Evolutionary conservation across 2,888 invertebrate genomes (phyloP), one percentile per base, ranked within the genome.

Genomic region (Trimorus sp.): DNA sequence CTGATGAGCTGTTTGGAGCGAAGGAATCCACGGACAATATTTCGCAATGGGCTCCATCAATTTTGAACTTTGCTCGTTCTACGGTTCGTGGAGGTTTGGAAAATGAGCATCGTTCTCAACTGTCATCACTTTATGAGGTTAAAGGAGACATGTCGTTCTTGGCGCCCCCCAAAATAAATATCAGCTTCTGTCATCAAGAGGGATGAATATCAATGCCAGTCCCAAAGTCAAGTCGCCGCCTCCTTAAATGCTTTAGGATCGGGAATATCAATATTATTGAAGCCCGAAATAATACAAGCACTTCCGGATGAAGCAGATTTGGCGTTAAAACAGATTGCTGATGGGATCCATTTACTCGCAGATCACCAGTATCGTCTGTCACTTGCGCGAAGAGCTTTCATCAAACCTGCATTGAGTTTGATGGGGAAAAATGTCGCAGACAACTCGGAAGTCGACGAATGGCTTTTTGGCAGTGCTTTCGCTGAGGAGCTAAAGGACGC

Each of bases 361-460:
- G 75, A 75, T 36, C 51, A 54, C 11, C 59, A 75, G 36, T 49
- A 51, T 51, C 75, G 54, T 6, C 42, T 75, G 2, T 74, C 65
- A 11, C 36, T 62, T 11, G 58, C 49, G 12, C 36, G 65, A 0
- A 26, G 56, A 8, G 59, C 65, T 0, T 75, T 66, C 16, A 75
- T 59, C 26, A 75, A 75, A 36, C 75, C 75, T 2, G 8, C 56
- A 8, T 16, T 65, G 12, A 74, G 40, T 48, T 11, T 75, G 1
- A 40, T 59, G 11, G 66, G 65, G 8, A 65, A 66, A 11, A 4
- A 53, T 48, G 63, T 54, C 6, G 63, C 54, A 1, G 73, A 73
- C 42, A 36, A 26, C 42, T 56, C 56, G 2, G 54, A 54, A 26
- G 59, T 63, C 6, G 63, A 62, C n/a, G 63, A 73, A 8, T 73